These are phyloP conservation scores for Magallana angulata DNA, from an alignment of 1,140 invertebrate genomes.

Conservation along the genomic window DNA sequence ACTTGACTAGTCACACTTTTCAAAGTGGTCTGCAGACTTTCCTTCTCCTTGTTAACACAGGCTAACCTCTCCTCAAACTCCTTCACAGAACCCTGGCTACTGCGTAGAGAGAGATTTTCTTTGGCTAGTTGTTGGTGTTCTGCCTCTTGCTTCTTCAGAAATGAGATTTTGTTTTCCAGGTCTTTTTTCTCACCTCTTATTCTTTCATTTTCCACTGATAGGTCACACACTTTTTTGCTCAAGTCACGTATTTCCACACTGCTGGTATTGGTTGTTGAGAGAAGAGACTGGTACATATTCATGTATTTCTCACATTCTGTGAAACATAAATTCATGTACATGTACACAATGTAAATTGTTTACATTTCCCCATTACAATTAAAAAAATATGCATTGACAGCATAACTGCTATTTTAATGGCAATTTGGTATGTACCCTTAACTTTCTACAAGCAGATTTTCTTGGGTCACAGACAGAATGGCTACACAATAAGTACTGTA, in stretches of 20 bases:
- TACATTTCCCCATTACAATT: too few species aligned
- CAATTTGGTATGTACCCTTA: too few species aligned
- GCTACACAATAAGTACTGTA: neutral
- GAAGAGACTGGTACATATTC: slow-evolving; percentile 21
- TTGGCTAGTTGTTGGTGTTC: neutral
- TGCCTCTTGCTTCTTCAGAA: neutral
- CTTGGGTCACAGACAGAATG: neutral
- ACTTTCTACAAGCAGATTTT: neutral
- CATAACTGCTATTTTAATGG: too few species aligned
- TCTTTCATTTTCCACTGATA: slow-evolving; percentile 17
- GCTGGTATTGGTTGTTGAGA: neutral
- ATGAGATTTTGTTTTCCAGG: neutral
- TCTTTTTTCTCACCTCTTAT: slow-evolving; percentile 18
- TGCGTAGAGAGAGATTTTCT: neutral
- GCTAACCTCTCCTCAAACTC: neutral
- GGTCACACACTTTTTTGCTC: neutral
- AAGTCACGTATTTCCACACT: slow-evolving; percentile 22
- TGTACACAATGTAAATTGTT: neutral
- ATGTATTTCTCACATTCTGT: slow-evolving; percentile 41
- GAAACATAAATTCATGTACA: neutral
- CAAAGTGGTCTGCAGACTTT: slow-evolving; percentile 26
- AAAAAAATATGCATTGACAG: too few species aligned
- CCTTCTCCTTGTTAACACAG: slow-evolving; percentile 40
- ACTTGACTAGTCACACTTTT: slow-evolving; percentile 32
- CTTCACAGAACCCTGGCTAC: neutral